Percentiles rank a stretch among this genome's conserved stretches.
Evolutionary conservation across 2,797 vertebrate species (phyloP).

Genomic region (Myotis planiceps): DNA sequence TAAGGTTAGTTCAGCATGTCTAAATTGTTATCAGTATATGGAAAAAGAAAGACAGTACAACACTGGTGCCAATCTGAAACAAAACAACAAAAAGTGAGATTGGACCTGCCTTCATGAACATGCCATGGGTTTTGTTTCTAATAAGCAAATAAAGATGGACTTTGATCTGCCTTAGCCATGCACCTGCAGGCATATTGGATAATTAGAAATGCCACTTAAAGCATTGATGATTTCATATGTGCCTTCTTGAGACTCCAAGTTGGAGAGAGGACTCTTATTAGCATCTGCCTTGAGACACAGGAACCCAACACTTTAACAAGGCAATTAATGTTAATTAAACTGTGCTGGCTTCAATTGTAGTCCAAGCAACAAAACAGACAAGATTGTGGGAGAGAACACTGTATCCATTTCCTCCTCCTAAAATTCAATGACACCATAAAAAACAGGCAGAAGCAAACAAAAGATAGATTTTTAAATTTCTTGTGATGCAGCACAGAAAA

Average conservation of each 20-base stretch:
- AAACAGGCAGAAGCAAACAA: not conserved
- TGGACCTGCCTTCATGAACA: not conserved
- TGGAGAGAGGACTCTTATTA: not conserved
- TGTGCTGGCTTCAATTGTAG: not conserved
- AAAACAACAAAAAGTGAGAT: not conserved
- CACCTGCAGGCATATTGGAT: not conserved
- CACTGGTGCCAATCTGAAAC: not conserved
- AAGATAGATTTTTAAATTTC: constrained; percentile 19
- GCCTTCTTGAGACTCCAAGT: not conserved
- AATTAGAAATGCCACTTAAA: not conserved
- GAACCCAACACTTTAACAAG: not conserved
- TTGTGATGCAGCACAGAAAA: not conserved
- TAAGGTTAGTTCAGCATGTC: not conserved
- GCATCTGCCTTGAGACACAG: not conserved
- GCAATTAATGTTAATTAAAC: not conserved
- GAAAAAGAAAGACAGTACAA: not conserved
- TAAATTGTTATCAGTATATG: not conserved
- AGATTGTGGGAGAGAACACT: not conserved
- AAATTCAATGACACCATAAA: not conserved
- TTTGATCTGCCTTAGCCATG: not conserved
- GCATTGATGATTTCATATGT: not conserved
- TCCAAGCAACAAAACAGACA: not conserved
- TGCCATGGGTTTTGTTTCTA: not conserved
- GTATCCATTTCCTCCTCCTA: not conserved
- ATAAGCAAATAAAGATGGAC: not conserved